phyloP scores from a whole-genome alignment of 2,888 invertebrate genomes.

The Epinotia bilunana region DNA sequence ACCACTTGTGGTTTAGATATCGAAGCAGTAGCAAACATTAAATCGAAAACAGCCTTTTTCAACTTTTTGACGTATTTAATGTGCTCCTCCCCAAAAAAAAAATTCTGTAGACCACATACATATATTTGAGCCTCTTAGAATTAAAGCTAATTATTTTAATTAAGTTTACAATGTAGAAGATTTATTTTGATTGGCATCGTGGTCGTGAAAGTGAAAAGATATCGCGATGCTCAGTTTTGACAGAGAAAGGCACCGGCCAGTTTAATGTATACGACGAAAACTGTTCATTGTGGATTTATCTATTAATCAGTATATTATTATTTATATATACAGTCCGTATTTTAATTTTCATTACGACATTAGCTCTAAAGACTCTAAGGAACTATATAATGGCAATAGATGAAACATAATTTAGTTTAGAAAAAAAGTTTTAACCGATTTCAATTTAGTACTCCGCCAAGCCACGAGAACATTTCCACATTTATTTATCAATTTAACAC shows the following conservation, averaged over 20 bases:
- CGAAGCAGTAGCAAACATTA: too few relatives aligned
- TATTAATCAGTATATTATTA: constrained; percentile 34
- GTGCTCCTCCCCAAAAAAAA: too few relatives aligned
- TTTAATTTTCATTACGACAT: constrained; percentile 6
- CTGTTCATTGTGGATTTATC: constrained; percentile 40
- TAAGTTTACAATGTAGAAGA: constrained; percentile 71
- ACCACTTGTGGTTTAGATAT: too few relatives aligned
- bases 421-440: too few relatives aligned
- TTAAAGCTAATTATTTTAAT: constrained; percentile 70
- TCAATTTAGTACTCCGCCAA: too few relatives aligned
- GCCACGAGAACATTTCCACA: too few relatives aligned
- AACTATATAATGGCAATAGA: neutral
- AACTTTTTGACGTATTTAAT: too few relatives aligned
- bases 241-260: constrained; percentile 74
- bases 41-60: too few relatives aligned
- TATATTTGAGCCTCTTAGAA: constrained; percentile 48
- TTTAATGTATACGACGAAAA: constrained; percentile 53
- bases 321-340: constrained; percentile 12
- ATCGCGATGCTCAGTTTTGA: constrained; percentile 77
- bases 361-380: neutral
- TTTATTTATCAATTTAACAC: too few relatives aligned
- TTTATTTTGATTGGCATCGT: constrained; percentile 72
- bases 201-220: constrained; percentile 79
- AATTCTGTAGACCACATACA: too few relatives aligned
- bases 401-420: too few relatives aligned